A percentile compares a stretch with the other conserved stretches of the same genome.
phyloP scores from a whole-genome alignment of 2,113 vertebrate genomes.

The Ochotona princeps region DNA sequence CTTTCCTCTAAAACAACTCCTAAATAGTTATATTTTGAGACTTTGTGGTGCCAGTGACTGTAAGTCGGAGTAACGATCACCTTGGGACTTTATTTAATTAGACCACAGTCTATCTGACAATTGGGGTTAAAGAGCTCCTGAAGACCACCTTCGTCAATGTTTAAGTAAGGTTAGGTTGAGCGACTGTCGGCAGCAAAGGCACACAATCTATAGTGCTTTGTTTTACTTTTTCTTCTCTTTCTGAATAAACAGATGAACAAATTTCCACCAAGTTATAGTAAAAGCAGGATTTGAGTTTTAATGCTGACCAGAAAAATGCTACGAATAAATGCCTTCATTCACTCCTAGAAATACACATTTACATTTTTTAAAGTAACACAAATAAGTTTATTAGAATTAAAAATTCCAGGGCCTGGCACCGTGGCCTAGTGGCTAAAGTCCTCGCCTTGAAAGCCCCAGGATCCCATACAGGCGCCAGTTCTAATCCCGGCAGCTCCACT shows the following conservation, averaged over 20 bases:
- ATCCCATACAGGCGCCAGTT: too few species aligned
- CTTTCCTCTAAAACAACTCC: background rate
- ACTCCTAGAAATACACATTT: constrained; percentile 35
- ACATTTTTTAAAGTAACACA: constrained; percentile 37
- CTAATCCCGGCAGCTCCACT: too few species aligned
- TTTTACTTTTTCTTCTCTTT: constrained; percentile 36
- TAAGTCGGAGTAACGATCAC: constrained; percentile 56
- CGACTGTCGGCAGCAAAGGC: background rate
- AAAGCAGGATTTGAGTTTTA: constrained; percentile 25
- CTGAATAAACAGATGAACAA: constrained; percentile 45
- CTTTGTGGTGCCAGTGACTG: background rate
- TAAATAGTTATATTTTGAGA: constrained; percentile 32
- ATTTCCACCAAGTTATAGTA: background rate
- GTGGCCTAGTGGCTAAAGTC: too few species aligned
- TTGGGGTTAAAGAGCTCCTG: constrained; percentile 64
- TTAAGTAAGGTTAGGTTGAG: constrained; percentile 43
- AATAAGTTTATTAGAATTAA: background rate
- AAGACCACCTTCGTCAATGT: constrained; percentile 65
- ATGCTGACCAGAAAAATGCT: background rate
- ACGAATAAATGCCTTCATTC: constrained; percentile 46
- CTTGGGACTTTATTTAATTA: constrained; percentile 47
- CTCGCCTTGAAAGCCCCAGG: too few species aligned
- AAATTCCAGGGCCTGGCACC: too few species aligned
- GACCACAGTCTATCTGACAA: constrained; percentile 36
- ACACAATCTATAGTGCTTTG: constrained; percentile 40